A percentile compares a stretch with the other conserved stretches of the same genome.
Evolutionary conservation across 2,797 vertebrate genomes (phyloP).

Genomic region (Coccyzus lansbergi): DNA sequence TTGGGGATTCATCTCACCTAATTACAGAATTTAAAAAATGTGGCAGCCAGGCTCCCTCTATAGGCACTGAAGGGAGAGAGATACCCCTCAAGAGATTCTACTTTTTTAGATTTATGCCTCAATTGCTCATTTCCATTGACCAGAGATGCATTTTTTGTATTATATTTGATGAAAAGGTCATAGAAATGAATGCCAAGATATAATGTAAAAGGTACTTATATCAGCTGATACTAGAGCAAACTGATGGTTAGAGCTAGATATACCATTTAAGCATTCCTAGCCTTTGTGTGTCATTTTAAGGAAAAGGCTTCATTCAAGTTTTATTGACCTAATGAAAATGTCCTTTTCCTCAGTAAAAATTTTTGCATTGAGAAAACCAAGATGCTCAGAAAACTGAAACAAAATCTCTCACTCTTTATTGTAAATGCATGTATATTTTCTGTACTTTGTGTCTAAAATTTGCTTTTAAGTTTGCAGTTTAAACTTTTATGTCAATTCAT

Average conservation of each 20-base stretch:
- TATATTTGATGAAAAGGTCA: not conserved
- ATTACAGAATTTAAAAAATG: not conserved
- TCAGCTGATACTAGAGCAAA: not conserved
- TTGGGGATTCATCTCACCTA: not conserved
- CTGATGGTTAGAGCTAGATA: not conserved
- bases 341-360: too few relatives aligned
- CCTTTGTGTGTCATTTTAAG: not conserved
- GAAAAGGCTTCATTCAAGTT: not conserved
- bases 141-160: not conserved
- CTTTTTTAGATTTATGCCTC: not conserved
- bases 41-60: not conserved
- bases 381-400: not conserved
- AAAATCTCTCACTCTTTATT: not conserved
- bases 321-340: not conserved
- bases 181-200: not conserved
- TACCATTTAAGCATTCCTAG: not conserved
- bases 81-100: not conserved
- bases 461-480: not conserved
- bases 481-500: not conserved
- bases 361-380: not conserved
- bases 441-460: not conserved
- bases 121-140: not conserved
- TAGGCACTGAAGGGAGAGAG: not conserved
- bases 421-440: not conserved
- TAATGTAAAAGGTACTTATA: not conserved